A percentile compares a stretch with the other conserved stretches of the same genome.
phyloP scores from a whole-genome alignment of 2,113 vertebrate species.

The Mustela nigripes region DNA sequence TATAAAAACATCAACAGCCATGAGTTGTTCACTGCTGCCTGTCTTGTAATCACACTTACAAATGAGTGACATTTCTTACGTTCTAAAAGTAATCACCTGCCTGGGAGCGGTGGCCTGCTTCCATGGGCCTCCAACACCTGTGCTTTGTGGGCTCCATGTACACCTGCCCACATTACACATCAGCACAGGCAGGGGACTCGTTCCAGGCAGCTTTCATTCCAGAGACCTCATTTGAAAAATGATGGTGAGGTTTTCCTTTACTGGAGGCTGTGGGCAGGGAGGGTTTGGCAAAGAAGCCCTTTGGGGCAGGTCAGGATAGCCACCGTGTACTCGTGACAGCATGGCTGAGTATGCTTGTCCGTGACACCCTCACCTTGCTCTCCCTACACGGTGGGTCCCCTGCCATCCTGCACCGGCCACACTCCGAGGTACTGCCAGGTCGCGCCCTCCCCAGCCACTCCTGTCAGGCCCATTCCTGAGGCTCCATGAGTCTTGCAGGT shows the following conservation, averaged over 20 bases:
- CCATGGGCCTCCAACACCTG: background rate
- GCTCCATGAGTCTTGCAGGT: background rate
- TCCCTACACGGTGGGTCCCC: fast-evolving
- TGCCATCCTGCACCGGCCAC: fast-evolving
- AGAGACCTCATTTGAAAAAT: fast-evolving
- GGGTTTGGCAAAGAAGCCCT: background rate
- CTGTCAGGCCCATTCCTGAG: fast-evolving
- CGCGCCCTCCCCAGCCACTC: fast-evolving
- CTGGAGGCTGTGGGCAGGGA: background rate
- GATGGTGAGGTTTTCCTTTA: background rate
- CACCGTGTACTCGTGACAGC: background rate
- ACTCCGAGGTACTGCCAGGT: fast-evolving
- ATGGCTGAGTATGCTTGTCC: fast-evolving
- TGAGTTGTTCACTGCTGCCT: background rate
- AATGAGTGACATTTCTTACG: fast-evolving
- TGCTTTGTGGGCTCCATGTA: fast-evolving
- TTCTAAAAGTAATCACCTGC: background rate
- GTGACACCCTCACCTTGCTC: fast-evolving
- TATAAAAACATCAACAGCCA: background rate
- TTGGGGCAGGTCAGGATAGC: fast-evolving
- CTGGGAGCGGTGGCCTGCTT: background rate
- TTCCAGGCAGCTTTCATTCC: fast-evolving
- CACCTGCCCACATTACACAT: fast-evolving
- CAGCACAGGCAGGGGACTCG: fast-evolving
- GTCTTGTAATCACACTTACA: background rate